Base-by-base conservation (phyloP, 1,140 invertebrate genomes). In the Mercenaria mercenaria region DNA sequence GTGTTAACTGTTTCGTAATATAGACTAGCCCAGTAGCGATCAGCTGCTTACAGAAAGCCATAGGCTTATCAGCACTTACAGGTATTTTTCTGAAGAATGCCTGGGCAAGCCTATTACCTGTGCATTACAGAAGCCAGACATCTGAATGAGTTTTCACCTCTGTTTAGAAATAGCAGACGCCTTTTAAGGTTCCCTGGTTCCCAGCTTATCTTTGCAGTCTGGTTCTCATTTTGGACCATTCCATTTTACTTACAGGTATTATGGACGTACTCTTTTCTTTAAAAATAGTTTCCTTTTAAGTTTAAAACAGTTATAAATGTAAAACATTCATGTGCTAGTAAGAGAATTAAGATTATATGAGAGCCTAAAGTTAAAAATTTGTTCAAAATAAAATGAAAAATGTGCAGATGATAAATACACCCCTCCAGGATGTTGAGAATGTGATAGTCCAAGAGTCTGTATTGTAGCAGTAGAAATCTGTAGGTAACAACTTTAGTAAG, bases 101-200 rank as follows among this genome's bases (percentile, higher is more conserved):
- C 18, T 69, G 15, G 26, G 76, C 76, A 6, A 79, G 76, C 56
- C 76, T 79, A 85, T 29, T 69, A 69, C 82, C 59, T 64, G 59
- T 69, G n/a, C 20, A 61, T 29, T 34, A 29, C 41, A 67, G 59
- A 23, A 41, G 39, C 50, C 50, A 50, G 61, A n/a, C 67, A 72
- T 23, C 34, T 74, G n/a, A 52, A 74, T 56, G n/a, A 69, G 41
- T 37, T 69, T 47, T 64, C 37, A 59, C 52, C 50, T 34, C 39
- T 39, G 18, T 23, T 29, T 13, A 0, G 23, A 74, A 37, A 76
- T 43, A 74, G 43, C 64, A 69, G 67, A 52, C 29, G 52, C 83
- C 83, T 85, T 52, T 72, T 85, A 74, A 37, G 83, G 83, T 69
- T 74, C 4, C 69, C 69, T 85, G 83, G 83, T 85, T 76, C 83